These are phyloP conservation scores for Hippocampus abdominalis DNA, from an alignment of 2,113 vertebrate species.

Conservation along the genomic window DNA sequence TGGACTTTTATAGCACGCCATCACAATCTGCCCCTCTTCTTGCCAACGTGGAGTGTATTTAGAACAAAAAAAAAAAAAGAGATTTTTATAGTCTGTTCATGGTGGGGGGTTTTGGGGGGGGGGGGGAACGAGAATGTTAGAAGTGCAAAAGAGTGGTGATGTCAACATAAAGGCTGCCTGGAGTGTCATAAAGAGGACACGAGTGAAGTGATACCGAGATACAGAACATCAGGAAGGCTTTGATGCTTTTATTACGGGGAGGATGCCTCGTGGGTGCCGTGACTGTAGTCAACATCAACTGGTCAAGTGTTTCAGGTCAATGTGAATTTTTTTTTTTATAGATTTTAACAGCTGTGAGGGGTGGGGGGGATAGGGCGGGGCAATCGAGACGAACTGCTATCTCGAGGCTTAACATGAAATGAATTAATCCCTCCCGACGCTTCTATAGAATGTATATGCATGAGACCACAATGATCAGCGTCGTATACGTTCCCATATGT, in stretches of 20 bases:
- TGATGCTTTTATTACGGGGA: constrained; percentile 27
- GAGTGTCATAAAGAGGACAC: constrained; percentile 16
- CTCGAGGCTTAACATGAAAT: constrained; percentile 55
- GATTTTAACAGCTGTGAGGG: not conserved
- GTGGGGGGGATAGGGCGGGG: not conserved
- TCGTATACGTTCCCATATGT: constrained; percentile 55
- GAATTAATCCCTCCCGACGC: constrained; percentile 53
- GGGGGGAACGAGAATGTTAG: not conserved
- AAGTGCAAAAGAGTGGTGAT: constrained; percentile 22
- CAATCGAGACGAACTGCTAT: constrained; percentile 47
- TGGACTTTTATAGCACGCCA: constrained; percentile 11
- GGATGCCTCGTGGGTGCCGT: constrained; percentile 18
- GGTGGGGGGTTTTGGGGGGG: not conserved
- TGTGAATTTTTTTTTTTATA: not conserved
- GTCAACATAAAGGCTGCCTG: constrained; percentile 25
- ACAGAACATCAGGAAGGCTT: constrained; percentile 15
- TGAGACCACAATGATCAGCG: constrained; percentile 58
- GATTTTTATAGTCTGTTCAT: not conserved
- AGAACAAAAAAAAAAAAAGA: not conserved
- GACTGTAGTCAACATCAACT: constrained; percentile 7
- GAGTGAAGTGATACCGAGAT: constrained; percentile 30
- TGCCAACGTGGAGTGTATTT: constrained; percentile 4
- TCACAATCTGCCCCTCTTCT: constrained; percentile 6
- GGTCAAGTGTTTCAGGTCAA: constrained; percentile 2
- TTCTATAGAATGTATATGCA: constrained; percentile 24